These are phyloP conservation scores for Probaryconus sp. DNA, from an alignment of 1,140 invertebrate species.

Conservation along the genomic window DNA sequence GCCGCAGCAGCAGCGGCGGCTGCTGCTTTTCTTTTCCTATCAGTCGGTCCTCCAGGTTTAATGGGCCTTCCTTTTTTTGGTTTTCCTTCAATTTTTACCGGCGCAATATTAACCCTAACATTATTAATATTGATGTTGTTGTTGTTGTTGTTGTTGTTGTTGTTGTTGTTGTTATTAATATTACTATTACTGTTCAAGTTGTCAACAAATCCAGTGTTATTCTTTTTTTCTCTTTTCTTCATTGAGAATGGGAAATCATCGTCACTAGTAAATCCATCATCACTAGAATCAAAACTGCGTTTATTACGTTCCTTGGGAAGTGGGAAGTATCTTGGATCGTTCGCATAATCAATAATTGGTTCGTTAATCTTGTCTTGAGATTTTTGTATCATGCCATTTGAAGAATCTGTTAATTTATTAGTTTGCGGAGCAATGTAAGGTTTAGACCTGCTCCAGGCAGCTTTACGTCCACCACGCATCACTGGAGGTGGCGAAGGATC, in stretches of 20 bases:
- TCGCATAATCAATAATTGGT: slow-evolving; percentile 75
- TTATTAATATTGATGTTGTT: slow-evolving; percentile 1
- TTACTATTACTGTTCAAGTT: slow-evolving; percentile 65
- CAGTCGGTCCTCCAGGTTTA: slow-evolving; percentile 75
- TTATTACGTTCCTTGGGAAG: slow-evolving; percentile 84
- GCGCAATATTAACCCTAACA: slow-evolving; percentile 57
- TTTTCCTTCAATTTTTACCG: slow-evolving; percentile 64
- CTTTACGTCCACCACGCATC: slow-evolving; percentile 82
- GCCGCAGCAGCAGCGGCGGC: slow-evolving; percentile 75
- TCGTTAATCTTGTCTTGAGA: slow-evolving; percentile 62
- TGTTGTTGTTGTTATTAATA: slow-evolving; percentile 13
- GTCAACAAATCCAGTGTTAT: slow-evolving; percentile 6
- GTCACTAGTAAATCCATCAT: slow-evolving; percentile 82
- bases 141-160: slow-evolving; percentile 5
- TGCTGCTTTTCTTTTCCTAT: slow-evolving; percentile 78
- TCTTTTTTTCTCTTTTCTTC: slow-evolving; percentile 71
- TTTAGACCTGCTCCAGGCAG: slow-evolving; percentile 81
- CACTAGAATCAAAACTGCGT: slow-evolving; percentile 83
- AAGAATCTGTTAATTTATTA: slow-evolving; percentile 58
- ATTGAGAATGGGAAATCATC: slow-evolving; percentile 82
- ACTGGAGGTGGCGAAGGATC: slow-evolving; percentile 87
- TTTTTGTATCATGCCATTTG: slow-evolving; percentile 58
- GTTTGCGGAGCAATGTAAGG: slow-evolving; percentile 69
- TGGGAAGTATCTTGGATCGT: slow-evolving; percentile 86
- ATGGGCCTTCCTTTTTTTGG: slow-evolving; percentile 74